Evolutionary conservation across 2,113 vertebrate species (phyloP).

Genomic region (Scomber colias): DNA sequence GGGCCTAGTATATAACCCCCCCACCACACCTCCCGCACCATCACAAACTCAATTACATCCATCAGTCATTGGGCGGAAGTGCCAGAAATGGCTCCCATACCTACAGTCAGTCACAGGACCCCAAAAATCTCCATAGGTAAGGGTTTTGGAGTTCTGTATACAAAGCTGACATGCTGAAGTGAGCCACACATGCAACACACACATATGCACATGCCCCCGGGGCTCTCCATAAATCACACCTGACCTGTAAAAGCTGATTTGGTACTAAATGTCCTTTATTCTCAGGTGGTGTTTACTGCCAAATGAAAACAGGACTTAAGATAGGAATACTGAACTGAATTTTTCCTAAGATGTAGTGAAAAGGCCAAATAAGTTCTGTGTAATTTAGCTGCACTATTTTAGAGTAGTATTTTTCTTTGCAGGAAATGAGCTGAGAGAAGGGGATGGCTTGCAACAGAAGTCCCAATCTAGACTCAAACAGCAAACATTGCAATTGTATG

Average conservation of each 20-base stretch:
- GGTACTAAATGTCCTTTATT: constrained; percentile 71
- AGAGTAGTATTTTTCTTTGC: neutral
- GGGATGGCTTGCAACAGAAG: neutral
- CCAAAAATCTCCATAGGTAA: constrained; percentile 50
- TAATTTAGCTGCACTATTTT: neutral
- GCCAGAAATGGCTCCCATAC: constrained; percentile 27
- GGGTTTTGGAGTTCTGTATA: neutral
- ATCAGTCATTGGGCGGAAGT: constrained; percentile 52
- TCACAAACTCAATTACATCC: constrained; percentile 65
- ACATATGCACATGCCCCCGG: constrained; percentile 5
- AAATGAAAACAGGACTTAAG: constrained; percentile 57
- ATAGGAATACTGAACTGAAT: constrained; percentile 18
- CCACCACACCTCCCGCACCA: constrained; percentile 46
- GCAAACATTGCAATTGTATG: neutral
- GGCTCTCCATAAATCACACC: constrained; percentile 73
- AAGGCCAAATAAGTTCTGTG: neutral
- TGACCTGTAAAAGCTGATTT: constrained; percentile 73
- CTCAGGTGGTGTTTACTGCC: constrained; percentile 75
- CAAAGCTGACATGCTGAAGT: neutral
- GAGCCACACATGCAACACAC: constrained; percentile 26
- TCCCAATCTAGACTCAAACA: neutral
- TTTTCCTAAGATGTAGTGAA: neutral
- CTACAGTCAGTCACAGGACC: constrained; percentile 31
- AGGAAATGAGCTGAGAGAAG: neutral
- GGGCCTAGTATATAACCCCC: constrained; percentile 54